Percentiles rank a stretch among this genome's conserved stretches.
Evolutionary conservation across 2,113 vertebrate genomes (phyloP).

Genomic region (Gulo gulo): DNA sequence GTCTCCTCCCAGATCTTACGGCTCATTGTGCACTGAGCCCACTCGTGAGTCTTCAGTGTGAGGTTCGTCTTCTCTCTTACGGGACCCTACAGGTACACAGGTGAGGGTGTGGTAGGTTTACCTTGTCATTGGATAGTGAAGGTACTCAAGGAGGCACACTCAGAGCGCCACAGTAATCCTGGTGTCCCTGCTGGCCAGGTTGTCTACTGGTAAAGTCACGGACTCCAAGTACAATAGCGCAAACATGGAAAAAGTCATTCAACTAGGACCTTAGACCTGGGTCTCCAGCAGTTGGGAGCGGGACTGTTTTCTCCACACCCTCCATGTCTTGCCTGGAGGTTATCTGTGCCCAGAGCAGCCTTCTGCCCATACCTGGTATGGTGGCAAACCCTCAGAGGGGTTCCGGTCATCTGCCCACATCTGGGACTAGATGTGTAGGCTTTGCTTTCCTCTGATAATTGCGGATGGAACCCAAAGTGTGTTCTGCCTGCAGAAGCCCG

Average conservation of each 20-base stretch:
- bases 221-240: fast-evolving
- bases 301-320: fast-evolving
- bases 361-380: fast-evolving
- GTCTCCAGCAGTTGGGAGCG: fast-evolving
- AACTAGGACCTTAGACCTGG: fast-evolving
- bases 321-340: background rate
- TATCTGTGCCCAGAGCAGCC: fast-evolving
- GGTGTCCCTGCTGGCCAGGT: too few species aligned
- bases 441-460: fast-evolving
- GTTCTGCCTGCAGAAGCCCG: fast-evolving
- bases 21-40: fast-evolving
- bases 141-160: fast-evolving
- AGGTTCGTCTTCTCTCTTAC: background rate
- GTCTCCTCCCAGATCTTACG: too few species aligned
- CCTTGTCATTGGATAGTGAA: too few species aligned
- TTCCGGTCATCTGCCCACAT: too few species aligned
- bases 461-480: fast-evolving
- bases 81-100: background rate
- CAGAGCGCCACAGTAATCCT: fast-evolving
- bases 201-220: background rate
- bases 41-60: fast-evolving
- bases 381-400: fast-evolving
- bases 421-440: fast-evolving
- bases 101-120: fast-evolving
- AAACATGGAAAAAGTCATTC: background rate